Evolutionary conservation across 2,113 vertebrate species (phyloP), one percentile per base, ranked within the genome.

Genomic region (Equus przewalskii): DNA sequence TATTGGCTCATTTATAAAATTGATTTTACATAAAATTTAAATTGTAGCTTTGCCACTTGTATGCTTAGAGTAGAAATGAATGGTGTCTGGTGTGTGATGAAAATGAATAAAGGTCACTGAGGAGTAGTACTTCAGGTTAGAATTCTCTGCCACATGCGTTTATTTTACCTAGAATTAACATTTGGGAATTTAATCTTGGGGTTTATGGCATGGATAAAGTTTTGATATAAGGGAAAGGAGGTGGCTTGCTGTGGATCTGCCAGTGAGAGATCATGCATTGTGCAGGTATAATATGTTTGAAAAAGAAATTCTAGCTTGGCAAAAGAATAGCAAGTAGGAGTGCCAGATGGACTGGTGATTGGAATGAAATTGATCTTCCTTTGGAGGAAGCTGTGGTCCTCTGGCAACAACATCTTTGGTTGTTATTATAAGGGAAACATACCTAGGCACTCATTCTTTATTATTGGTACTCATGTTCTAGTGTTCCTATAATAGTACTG

Each of bases 1-100:
- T 69, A 41, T 51, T 94, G 36, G 2, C 12, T 93, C 65, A 58
- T 83, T 86, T 94, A 69, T 41, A 36, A 60, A 94, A 60, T 56
- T 93, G 49, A 92, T 64, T 87, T 90, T 96, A 67, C 30, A 56
- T 85, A 60, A 90, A 89, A 78, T 78, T 78, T 78, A 51, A 78
- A 49, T 69, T 69, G 13, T 87, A 21, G 30, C 62, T 92, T 95
- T 91, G 36, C 22, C 36, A 78, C 12, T 65, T 87, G 19, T 10
- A 4, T 91, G 60, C 54, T 90, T 92, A 70, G 3, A 81, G 22
- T 87, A 94, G 64, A 90, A 75, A 93, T 92, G 78, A 96, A 58
- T 80, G 21, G n/a, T 81, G 3, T 69, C 82, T 90, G 36, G 22
- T 44, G 3, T 97, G 21, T 78, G 30, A 49, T 58, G 65, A 89